These are phyloP conservation scores for Forpus xanthops DNA, from an alignment of 2,797 vertebrate genomes.

Conservation along the genomic window DNA sequence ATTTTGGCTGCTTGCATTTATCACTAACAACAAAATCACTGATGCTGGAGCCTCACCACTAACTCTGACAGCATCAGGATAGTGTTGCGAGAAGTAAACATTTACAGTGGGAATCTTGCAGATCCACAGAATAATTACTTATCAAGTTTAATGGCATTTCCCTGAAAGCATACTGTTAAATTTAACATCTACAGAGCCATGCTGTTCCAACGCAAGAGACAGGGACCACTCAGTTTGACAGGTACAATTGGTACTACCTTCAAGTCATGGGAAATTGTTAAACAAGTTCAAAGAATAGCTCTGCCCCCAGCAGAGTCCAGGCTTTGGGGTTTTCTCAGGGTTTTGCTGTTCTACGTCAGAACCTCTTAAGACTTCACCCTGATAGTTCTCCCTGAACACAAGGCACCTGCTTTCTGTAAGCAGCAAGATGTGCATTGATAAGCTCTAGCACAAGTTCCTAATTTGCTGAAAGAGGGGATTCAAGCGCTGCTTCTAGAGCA, in stretches of 20 bases:
- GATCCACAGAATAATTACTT: neutral
- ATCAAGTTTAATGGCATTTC: neutral
- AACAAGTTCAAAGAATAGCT: neutral
- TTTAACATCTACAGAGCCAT: neutral
- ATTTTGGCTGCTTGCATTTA: conserved; percentile 67
- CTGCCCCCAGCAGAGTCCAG: neutral
- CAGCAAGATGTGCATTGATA: neutral
- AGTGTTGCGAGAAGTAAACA: conserved; percentile 85
- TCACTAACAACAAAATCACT: conserved; percentile 93
- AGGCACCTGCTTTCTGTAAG: neutral
- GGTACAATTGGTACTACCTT: neutral
- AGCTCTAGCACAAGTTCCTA: neutral
- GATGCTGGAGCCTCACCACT: conserved; percentile 91
- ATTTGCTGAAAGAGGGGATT: neutral
- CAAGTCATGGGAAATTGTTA: neutral
- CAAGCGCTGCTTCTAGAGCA: neutral
- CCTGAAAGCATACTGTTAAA: neutral
- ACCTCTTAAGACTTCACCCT: neutral
- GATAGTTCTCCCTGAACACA: neutral
- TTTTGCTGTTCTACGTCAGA: neutral
- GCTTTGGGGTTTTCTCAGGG: neutral
- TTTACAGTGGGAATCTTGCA: neutral
- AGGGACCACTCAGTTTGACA: neutral
- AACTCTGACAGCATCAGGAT: conserved; percentile 91
- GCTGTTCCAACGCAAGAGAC: neutral